Conservation (phyloP, 2,113 vertebrate genomes). For the Odocoileus virginianus region DNA sequence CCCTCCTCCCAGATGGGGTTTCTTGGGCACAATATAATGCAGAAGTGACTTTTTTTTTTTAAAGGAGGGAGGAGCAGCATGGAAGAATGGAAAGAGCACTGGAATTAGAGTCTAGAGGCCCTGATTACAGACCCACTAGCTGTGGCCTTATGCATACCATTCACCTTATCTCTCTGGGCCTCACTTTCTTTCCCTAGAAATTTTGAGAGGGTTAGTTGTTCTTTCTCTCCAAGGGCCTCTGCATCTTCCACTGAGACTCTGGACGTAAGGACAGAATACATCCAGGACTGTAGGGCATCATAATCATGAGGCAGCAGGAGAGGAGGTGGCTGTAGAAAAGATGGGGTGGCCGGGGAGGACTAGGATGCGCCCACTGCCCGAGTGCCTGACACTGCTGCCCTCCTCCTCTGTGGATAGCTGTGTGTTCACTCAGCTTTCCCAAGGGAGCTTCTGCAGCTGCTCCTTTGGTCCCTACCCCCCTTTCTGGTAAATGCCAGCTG, state of each 20-base stretch:
- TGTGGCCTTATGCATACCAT: background rate
- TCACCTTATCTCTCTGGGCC: background rate
- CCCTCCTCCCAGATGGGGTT: no score
- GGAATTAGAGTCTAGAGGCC: background rate
- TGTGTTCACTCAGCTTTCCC: background rate
- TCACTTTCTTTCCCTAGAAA: background rate
- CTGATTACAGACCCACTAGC: background rate
- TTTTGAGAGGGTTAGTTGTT: background rate
- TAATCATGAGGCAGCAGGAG: background rate
- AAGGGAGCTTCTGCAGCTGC: background rate
- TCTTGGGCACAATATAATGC: background rate
- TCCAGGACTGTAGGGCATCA: background rate
- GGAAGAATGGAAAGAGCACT: background rate
- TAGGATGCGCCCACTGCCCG: accelerated
- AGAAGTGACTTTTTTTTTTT: background rate
- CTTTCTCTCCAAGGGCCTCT: background rate
- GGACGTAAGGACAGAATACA: background rate
- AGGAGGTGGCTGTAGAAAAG: background rate
- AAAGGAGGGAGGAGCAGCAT: background rate
- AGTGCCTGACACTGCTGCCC: background rate
- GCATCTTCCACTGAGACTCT: background rate
- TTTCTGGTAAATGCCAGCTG: background rate
- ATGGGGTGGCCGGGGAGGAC: accelerated
- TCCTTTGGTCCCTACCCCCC: background rate
- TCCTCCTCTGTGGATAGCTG: background rate